Evolutionary conservation across 2,888 invertebrate genomes (phyloP).

Genomic region (Lapara coniferarum): DNA sequence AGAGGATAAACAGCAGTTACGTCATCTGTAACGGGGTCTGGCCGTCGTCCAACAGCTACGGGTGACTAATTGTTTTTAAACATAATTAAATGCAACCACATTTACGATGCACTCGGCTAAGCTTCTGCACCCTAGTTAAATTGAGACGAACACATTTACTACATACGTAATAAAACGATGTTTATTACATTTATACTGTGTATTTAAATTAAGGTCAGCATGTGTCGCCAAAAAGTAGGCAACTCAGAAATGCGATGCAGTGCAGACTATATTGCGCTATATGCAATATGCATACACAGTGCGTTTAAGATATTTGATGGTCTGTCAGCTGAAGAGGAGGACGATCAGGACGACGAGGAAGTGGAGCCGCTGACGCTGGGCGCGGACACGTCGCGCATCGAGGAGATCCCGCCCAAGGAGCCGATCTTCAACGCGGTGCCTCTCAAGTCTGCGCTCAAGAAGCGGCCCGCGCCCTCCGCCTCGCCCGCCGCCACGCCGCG

Average conservation of each 20-base stretch:
- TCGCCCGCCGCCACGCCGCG: slow-evolving; percentile 86
- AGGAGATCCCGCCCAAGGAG: slow-evolving; percentile 96
- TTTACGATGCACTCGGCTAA: not conserved
- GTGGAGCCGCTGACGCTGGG: slow-evolving; percentile 85
- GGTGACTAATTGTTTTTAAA: slow-evolving; percentile 16
- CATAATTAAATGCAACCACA: slow-evolving; percentile 2
- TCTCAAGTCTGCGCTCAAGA: slow-evolving; percentile 95
- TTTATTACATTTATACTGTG: not conserved
- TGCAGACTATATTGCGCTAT: not conserved
- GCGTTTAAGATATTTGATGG: not conserved
- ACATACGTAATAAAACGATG: not conserved
- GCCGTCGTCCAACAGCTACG: slow-evolving; percentile 3
- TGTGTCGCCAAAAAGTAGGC: not conserved
- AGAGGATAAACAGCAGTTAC: slow-evolving; percentile 16
- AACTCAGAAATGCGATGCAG: not conserved
- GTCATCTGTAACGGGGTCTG: slow-evolving; percentile 12
- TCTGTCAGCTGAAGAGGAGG: slow-evolving; percentile 76
- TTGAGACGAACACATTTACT: not conserved
- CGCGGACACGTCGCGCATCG: slow-evolving; percentile 91
- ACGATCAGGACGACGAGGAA: slow-evolving; percentile 87
- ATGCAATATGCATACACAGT: no score
- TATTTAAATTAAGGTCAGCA: not conserved
- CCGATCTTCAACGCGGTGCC: slow-evolving; percentile 96
- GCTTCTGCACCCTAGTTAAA: slow-evolving; percentile 7
- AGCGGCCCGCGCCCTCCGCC: slow-evolving; percentile 88